Base-by-base conservation (phyloP, 35 echinoderm and acorn worm species). In the Amphiura filiformis region DNA sequence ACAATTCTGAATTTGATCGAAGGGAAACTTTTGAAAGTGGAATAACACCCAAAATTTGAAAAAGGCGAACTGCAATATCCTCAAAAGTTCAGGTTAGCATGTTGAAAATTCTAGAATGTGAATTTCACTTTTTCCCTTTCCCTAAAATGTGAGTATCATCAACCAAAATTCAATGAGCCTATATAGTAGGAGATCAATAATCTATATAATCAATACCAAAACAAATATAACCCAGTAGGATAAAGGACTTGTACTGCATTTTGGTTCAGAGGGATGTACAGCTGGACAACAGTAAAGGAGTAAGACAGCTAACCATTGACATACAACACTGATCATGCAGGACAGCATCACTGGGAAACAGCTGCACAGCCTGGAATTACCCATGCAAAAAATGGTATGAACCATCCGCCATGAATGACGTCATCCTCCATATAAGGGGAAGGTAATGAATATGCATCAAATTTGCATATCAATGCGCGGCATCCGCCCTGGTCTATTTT, bases 351-450 rank as follows among this genome's bases (percentile, higher is more conserved):
- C 61, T 26, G 61, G 61, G 61, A 70, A 70, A 70, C 61, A 70
- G 61, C 61, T 70, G 9, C 61, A 70, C 61, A 70, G 61, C 61
- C 28, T 70, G 4, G n/a, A 70, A 3, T 70, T 85, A 85, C 83
- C 83, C 83, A 85, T 85, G 83, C 83, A 85, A 85, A 33, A n/a
- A 85, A 85, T 85, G 83, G 83, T 65, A 85, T 61, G 15, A 40
- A 36, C 83, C 52, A 65, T 15, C 26, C 30, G 52, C 20, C 35
- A 65, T 14, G 13, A 30, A 61, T 85, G 49, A 85, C 83, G 35
- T 85, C 47, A 85, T 34, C 44, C 18, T 37, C 56, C 32, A 65
- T 65, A 85, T 85, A 31, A 23, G 64, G 37, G 64, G 44, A 65
- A 36, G 52, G 34, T 37, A 47, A 85, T 85, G 83, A 85, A 85